phyloP scores from a whole-genome alignment of 2,888 invertebrate genomes.

The Iphiclides podalirius region DNA sequence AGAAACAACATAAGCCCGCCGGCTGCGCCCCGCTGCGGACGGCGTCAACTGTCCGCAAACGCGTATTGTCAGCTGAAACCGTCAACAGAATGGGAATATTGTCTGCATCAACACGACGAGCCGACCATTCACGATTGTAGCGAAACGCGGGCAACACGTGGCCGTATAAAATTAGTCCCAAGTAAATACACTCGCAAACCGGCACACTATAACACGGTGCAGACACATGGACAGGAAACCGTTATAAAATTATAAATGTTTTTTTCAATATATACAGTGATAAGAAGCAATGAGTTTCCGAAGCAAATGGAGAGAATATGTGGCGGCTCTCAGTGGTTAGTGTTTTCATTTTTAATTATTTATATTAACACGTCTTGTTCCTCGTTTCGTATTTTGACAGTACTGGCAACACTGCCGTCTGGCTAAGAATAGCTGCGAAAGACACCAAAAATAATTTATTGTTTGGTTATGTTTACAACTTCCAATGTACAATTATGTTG shows the following conservation, averaged over 20 bases:
- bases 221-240: slow-evolving; percentile 45
- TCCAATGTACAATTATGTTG: neutral
- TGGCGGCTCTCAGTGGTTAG: slow-evolving; percentile 73
- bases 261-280: slow-evolving; percentile 52
- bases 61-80: slow-evolving; percentile 62
- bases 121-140: slow-evolving; percentile 59
- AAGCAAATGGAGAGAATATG: slow-evolving; percentile 74
- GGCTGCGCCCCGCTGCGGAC: slow-evolving; percentile 43
- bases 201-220: slow-evolving; percentile 43
- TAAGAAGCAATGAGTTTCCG: slow-evolving; percentile 61
- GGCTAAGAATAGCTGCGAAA: slow-evolving; percentile 1
- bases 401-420: slow-evolving; percentile 19
- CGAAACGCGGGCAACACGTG: slow-evolving; percentile 70
- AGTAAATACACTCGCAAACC: slow-evolving; percentile 42
- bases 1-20: slow-evolving; percentile 42
- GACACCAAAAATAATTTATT: slow-evolving; percentile 7
- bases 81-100: slow-evolving; percentile 56
- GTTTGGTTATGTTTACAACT: slow-evolving; percentile 20
- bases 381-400: neutral
- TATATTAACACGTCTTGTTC: neutral
- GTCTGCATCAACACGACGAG: slow-evolving; percentile 41
- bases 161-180: slow-evolving; percentile 62
- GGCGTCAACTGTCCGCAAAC: slow-evolving; percentile 30
- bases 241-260: slow-evolving; percentile 63
- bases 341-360: slow-evolving; percentile 35